phyloP scores from a whole-genome alignment of 2,888 invertebrate species.

The Plagiodera versicolora region DNA sequence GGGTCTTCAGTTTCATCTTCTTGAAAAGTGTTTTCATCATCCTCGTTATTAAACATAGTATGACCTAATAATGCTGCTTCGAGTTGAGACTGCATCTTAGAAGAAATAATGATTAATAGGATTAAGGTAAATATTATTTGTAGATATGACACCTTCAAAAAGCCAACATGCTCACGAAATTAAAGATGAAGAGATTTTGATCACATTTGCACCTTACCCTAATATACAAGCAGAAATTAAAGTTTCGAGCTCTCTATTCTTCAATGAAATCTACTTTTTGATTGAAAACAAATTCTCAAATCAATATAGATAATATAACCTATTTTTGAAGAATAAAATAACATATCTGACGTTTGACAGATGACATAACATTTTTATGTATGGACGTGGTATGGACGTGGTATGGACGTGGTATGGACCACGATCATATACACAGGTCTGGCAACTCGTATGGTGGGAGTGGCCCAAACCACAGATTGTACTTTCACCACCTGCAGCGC shows the following conservation, averaged over 20 bases:
- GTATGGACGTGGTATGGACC: too few species aligned
- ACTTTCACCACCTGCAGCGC: too few species aligned
- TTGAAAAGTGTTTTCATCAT: conserved; percentile 56
- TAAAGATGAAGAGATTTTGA: conserved; percentile 5
- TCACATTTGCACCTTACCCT: neutral
- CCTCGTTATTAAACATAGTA: conserved; percentile 49
- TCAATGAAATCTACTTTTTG: neutral
- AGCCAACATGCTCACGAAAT: conserved; percentile 33
- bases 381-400: too few species aligned
- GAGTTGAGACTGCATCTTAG: conserved; percentile 55
- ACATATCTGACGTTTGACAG: too few species aligned
- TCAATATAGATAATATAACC: too few species aligned
- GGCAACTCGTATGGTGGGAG: too few species aligned
- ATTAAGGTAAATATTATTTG: conserved; percentile 26
- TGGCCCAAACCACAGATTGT: too few species aligned
- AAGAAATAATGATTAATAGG: conserved; percentile 41
- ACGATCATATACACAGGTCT: too few species aligned
- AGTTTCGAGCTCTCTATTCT: neutral
- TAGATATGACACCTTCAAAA: conserved; percentile 31
- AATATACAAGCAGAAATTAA: too few species aligned
- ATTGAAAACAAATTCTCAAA: too few species aligned
- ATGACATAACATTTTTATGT: too few species aligned
- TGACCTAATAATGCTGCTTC: conserved; percentile 55
- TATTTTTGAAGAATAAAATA: too few species aligned
- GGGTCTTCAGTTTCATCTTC: conserved; percentile 61